Conservation (phyloP, 2,888 invertebrate species). For the Xanthorhoe designata region DNA sequence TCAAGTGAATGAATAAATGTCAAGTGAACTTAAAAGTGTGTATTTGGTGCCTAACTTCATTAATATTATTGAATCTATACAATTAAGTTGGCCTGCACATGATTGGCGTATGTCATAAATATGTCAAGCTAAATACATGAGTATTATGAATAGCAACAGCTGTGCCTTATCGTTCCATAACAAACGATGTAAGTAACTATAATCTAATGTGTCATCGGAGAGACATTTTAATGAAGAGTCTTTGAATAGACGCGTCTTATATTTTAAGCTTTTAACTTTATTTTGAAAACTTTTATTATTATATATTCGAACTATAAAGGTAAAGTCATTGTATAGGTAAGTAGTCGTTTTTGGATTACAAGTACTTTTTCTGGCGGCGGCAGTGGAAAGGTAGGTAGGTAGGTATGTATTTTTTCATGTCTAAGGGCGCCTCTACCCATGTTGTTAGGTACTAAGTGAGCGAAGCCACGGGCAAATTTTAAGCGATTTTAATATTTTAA, state of each 20-base stretch:
- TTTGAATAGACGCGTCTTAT: slow-evolving; percentile 4
- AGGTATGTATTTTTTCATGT: no score
- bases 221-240: not conserved
- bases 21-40: no score
- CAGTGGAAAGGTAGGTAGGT: no score
- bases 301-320: no score
- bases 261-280: not conserved
- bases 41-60: not conserved
- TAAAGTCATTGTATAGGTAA: no score
- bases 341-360: no score
- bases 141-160: slow-evolving; percentile 33
- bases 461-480: no score
- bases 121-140: slow-evolving; percentile 23
- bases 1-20: no score
- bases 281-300: no score
- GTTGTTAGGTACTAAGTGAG: no score
- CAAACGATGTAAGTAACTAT: slow-evolving; percentile 19
- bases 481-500: not conserved
- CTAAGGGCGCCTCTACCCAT: no score
- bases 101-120: slow-evolving; percentile 18
- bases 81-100: slow-evolving; percentile 4
- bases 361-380: no score
- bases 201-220: slow-evolving; percentile 19
- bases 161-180: slow-evolving; percentile 24
- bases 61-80: not conserved